phyloP scores from a whole-genome alignment of 2,113 vertebrate genomes.

The Ochotona curzoniae region DNA sequence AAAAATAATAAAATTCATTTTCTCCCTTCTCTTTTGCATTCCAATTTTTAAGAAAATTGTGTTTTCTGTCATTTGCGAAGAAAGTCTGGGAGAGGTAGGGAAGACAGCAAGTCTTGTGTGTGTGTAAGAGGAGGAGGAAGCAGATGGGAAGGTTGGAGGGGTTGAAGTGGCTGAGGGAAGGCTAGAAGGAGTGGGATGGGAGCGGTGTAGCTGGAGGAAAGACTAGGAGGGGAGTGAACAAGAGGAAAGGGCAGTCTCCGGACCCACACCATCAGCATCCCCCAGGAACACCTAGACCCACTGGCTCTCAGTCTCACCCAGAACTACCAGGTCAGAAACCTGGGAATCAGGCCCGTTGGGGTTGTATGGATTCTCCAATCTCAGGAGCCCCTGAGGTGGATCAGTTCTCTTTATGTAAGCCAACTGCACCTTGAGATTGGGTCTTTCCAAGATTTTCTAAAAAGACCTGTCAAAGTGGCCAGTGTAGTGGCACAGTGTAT shows the following conservation, averaged over 20 bases:
- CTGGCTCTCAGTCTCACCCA: neutral
- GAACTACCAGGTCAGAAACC: neutral
- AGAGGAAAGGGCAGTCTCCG: neutral
- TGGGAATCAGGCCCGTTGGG: too few relatives aligned
- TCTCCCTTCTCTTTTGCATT: neutral
- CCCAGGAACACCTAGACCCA: neutral
- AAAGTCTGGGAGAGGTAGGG: neutral
- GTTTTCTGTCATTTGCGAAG: neutral
- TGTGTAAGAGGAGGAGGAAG: neutral
- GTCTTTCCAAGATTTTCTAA: neutral
- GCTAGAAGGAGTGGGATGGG: neutral
- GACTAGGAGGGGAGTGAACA: too few relatives aligned
- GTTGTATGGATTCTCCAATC: neutral
- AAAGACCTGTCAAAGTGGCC: too few relatives aligned
- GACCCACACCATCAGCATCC: neutral
- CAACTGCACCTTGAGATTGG: too few relatives aligned
- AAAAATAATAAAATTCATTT: neutral
- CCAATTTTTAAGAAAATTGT: constrained; percentile 8
- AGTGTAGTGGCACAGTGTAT: too few relatives aligned
- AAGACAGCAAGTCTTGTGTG: neutral
- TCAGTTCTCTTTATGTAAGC: neutral
- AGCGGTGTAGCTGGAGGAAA: too few relatives aligned
- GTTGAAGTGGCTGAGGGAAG: neutral
- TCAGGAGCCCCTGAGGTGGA: neutral
- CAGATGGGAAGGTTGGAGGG: neutral